Percentiles rank a stretch among this genome's conserved stretches.
These are phyloP conservation scores for Beris chalybata DNA, from an alignment of 2,888 invertebrate species.

Conservation along the genomic window DNA sequence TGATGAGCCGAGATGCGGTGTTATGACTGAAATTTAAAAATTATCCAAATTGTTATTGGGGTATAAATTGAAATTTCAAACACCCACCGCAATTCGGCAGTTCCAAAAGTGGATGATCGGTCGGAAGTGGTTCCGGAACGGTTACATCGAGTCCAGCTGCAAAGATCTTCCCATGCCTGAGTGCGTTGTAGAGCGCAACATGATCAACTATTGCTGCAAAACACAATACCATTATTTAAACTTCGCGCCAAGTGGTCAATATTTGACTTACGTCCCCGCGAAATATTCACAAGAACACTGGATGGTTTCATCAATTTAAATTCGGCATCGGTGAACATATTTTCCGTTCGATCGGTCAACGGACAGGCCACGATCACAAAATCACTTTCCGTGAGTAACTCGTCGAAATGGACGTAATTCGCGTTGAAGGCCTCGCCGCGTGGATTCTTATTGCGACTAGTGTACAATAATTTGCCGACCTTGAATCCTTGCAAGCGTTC, in stretches of 20 bases:
- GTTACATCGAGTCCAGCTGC: constrained; percentile 92
- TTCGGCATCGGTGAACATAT: constrained; percentile 63
- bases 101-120: constrained; percentile 73
- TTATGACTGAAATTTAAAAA: constrained; percentile 56
- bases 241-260: not conserved
- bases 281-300: constrained; percentile 69
- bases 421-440: constrained; percentile 62
- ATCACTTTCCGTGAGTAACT: constrained; percentile 65
- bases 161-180: constrained; percentile 73
- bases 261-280: constrained; percentile 58
- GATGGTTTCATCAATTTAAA: constrained; percentile 70
- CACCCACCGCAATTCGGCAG: constrained; percentile 71
- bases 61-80: not conserved
- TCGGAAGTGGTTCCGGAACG: constrained; percentile 85
- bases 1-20: constrained; percentile 88
- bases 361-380: constrained; percentile 67
- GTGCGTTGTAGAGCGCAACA: constrained; percentile 75
- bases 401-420: constrained; percentile 62
- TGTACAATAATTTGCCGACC: constrained; percentile 68
- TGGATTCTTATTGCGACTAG: constrained; percentile 65
- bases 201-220: constrained; percentile 72
- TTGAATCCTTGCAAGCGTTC: constrained; percentile 70
- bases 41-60: no score
- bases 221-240: constrained; percentile 2
- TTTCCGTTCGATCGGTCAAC: constrained; percentile 63